Evolutionary conservation across 2,797 vertebrate genomes (phyloP), one percentile per base, ranked within the genome.

Genomic region (Platyrinchus mystaceus): DNA sequence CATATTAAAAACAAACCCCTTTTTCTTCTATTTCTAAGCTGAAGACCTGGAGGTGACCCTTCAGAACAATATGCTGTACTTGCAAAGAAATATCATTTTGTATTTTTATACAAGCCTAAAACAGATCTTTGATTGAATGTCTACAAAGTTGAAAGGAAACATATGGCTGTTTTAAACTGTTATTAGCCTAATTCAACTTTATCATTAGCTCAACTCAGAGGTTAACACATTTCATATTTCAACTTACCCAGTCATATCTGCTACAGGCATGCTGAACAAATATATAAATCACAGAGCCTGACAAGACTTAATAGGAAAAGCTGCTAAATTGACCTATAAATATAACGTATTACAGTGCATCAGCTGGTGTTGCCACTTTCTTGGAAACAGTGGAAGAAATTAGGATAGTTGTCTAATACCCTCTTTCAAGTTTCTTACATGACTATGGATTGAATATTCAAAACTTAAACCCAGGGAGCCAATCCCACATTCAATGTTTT

Each of bases 141-240:
- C 79, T 67, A 84, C 53, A 43, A 93, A 91, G 86, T 37, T 82
- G 93, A 96, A 93, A 86, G n/a, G 30, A 92, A 96, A 86, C 89
- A 92, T 88, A 95, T 46, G 91, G 66, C 32, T 85, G 19, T 53
- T 90, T 87, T 80, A 88, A 93, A 76, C 92, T 90, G 82, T 76
- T 84, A 93, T 81, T 91, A 90, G 87, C 70, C 67, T 91, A 89
- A 91, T 82, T 90, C 83, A 67, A 60, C 87, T 95, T 94, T 70
- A 93, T 78, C 95, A 95, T 91, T 96, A 93, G 76, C 88, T 93
- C 67, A 91, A 36, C 80, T 93, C 39, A 60, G 76, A 96, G 95
- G 94, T 84, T 91, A 96, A 81, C 92, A 91, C 74, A 34, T 88
- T 90, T 94, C 83, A 82, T 94, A 91, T 96, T 95, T 96, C 90